Evolutionary conservation across 1,140 invertebrate genomes (phyloP), one percentile per base, ranked within the genome.

Genomic region (Cephus cinctus): DNA sequence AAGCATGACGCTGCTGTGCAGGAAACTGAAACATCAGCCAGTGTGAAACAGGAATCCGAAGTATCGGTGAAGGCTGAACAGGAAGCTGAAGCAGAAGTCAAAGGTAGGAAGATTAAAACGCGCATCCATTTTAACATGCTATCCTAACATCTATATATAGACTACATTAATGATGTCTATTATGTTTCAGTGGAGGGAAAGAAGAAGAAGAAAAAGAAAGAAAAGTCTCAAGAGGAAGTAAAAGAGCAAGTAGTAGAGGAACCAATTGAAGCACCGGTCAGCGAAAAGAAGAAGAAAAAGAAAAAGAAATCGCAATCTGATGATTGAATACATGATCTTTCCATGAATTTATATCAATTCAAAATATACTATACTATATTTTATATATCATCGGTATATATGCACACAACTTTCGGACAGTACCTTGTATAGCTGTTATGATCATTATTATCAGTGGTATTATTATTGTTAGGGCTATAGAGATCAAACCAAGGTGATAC

Each of bases 201-300:
- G 44, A 65, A 58, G 41, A 59, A 43, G 16, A 52, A 50, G 47
- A 56, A 35, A 21, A 5, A 44, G 18, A 54, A 43, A n/a, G n/a
- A n/a, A n/a, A 49, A 52, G 46, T 12, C 47, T 52, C 19, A 49
- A 43, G 39, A 14, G 14, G 41, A 53, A 41, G 6, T 23, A 45
- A 47, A 31, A 44, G 39, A 57, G 43, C 44, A 31, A 49, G 39
- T 42, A 30, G 41, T 40, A 6, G 31, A 40, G 8, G 42, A 55
- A 45, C 35, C 23, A 36, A 35, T 46, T 23, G 48, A 43, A 20
- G 41, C 52, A 8, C 54, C 54, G 12, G 27, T 39, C 25, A 54
- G 39, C 18, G 55, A 66, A 40, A 70, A 71, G 34, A 70, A 65
- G 35, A 74, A 69, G 23, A 72, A 73, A 48, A 76, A 77, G 52